Evolutionary conservation across 2,113 vertebrate species (phyloP), one percentile per base, ranked within the genome.

Genomic region (Odontophorus gujanensis): DNA sequence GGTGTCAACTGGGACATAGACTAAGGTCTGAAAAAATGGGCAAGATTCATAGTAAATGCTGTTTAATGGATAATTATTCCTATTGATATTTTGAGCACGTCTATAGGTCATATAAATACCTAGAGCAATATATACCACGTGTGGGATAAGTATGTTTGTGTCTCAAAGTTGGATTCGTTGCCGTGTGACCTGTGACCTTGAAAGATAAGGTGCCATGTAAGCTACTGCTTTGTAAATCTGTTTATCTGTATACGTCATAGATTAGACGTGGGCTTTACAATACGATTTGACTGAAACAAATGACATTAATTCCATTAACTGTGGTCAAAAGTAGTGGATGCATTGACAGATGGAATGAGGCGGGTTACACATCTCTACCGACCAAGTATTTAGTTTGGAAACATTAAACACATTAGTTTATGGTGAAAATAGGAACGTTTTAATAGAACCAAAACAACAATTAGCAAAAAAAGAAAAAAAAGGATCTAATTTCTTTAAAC

Each of bases 251-350:
- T 83, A 95, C 71, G 59, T 93, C 96, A 97, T 22, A 85, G 91
- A 89, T 97, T 95, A 68, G 72, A 63, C 67, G 30, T 53, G 71
- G 81, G 67, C 92, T 93, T 95, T 96, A 58, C 78, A 71, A 42
- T 47, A 51, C 22, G 63, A 90, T 79, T 76, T 90, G 92, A 51
- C 81, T 84, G 85, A 94, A 96, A 51, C 42, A 85, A 92, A 79
- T 80, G 87, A 95, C 93, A 93, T 85, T 95, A 95, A 96, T 97
- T 92, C 84, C 62, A 81, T 97, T 97, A 93, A 89, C 92, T 74
- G 50, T 71, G 81, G 67, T 94, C 51, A 94, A 66, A 92, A 96
- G 71, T 30, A 92, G 51, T 26, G 66, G 43, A n/a, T 67, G 34
- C 80, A 89, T 92, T 74, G 92, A 87, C 90, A 91, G 11, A 32